These are phyloP conservation scores for Xerus rutilus DNA, from an alignment of 2,797 vertebrate genomes.

Conservation along the genomic window DNA sequence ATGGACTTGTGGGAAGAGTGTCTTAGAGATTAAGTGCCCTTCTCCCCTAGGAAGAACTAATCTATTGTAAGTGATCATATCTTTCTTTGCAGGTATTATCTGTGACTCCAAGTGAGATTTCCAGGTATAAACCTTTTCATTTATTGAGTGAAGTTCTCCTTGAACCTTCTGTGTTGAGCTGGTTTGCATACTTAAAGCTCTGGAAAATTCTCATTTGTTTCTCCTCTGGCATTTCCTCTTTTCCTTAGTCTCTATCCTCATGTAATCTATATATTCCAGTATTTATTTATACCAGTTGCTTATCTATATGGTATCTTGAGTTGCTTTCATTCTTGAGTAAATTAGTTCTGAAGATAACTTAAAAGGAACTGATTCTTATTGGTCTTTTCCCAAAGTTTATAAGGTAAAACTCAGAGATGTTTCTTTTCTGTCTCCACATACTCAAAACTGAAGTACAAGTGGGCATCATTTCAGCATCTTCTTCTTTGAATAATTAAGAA, in stretches of 20 bases:
- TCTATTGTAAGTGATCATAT: neutral
- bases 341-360: conserved; percentile 3
- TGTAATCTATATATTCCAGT: neutral
- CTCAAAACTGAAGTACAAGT: conserved; percentile 27
- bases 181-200: neutral
- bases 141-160: neutral
- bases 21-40: accelerated
- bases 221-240: neutral
- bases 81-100: neutral
- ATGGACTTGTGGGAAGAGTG: neutral
- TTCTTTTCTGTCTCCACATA: neutral
- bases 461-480: neutral
- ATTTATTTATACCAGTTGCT: neutral
- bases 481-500: conserved; percentile 42
- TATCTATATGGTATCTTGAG: neutral
- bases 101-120: neutral
- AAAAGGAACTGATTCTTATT: neutral
- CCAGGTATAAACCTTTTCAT: neutral
- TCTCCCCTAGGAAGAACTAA: neutral
- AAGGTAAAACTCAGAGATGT: neutral
- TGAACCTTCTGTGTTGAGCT: neutral
- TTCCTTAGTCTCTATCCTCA: neutral
- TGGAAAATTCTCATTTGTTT: conserved; percentile 12
- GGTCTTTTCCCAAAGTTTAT: neutral
- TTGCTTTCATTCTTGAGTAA: conserved; percentile 46